Evolutionary conservation across 2,113 vertebrate species (phyloP), one percentile per base, ranked within the genome.

Genomic region (Erythrocercus mccallii): DNA sequence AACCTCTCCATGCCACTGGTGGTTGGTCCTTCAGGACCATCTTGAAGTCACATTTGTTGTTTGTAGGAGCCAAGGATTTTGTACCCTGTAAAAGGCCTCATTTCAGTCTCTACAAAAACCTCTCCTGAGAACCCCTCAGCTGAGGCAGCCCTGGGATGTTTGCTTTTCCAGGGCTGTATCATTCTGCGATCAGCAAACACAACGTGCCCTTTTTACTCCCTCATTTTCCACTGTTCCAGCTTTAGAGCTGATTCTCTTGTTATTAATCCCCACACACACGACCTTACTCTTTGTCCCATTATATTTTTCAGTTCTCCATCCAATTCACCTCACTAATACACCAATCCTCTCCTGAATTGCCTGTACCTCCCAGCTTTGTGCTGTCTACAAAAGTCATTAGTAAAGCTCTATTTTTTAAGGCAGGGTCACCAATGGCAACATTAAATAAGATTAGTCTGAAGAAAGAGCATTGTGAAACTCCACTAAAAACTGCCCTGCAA

Each of bases 381-480:
- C 72, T 84, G 33, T 53, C 73, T 58, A 84, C 61, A 60, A 35
- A 84, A 81, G 81, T 84, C 69, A 76, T 74, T 86, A 86, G 69
- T 35, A 81, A 81, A 77, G 54, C 73, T 90, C 82, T 86, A 54
- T 45, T 88, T 95, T 91, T 94, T 71, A 81, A 81, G 69, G 19
- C 60, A 86, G 56, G 69, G 56, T 93, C 88, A 95, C 73, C 60
- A 53, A 62, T 13, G 45, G 61, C 86, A 86, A 77, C n/a, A 81
- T 88, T 73, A 95, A 93, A 92, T 77, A 93, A 94, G 69, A 94
- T 94, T 53, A 86, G 76, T 62, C 77, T 2, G 1, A 91, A 92
- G 81, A 89, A 23, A 91, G 24, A 84, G 28, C 5, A 3, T 60
- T 86, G 65, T 84, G 81, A 84, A 86, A 86, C 69, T 81, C 53